Evolutionary conservation across 2,888 invertebrate genomes (phyloP).

Genomic region (Smittia aterrima): DNA sequence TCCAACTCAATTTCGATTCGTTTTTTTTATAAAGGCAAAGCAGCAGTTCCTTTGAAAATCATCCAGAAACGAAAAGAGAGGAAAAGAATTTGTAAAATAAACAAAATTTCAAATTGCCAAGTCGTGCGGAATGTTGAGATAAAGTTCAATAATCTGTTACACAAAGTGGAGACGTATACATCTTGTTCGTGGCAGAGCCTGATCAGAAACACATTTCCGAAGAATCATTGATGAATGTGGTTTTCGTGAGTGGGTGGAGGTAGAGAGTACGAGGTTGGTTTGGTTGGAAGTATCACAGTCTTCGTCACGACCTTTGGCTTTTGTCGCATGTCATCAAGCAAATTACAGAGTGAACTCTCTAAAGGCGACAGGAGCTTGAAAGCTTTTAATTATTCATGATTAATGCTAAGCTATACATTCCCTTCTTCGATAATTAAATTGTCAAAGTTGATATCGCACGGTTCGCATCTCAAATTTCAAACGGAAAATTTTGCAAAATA

Average conservation of each 20-base stretch:
- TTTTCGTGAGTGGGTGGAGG: not conserved
- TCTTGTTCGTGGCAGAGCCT: not conserved
- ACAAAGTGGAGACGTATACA: not conserved
- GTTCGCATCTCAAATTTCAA: not conserved
- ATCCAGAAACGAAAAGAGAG: not conserved
- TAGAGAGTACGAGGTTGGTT: too few species aligned
- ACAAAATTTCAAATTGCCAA: constrained; percentile 33
- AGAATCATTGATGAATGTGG: not conserved
- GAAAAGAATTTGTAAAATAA: constrained; percentile 24
- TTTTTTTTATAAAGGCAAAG: not conserved
- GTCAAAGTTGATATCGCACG: not conserved
- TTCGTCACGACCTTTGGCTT: too few species aligned
- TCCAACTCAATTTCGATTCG: not conserved
- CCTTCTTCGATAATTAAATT: not conserved
- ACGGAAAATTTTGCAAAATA: not conserved
- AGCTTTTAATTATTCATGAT: too few species aligned
- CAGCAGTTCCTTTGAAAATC: not conserved
- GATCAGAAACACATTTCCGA: not conserved
- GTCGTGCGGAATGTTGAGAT: constrained; percentile 34
- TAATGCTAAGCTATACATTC: not conserved
- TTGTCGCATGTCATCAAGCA: too few species aligned
- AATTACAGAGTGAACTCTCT: too few species aligned
- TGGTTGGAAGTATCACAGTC: too few species aligned
- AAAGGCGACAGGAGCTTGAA: too few species aligned
- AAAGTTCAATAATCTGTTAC: constrained; percentile 32